phyloP scores from a whole-genome alignment of 2,797 vertebrate genomes.

The Protosalanx chinensis region DNA sequence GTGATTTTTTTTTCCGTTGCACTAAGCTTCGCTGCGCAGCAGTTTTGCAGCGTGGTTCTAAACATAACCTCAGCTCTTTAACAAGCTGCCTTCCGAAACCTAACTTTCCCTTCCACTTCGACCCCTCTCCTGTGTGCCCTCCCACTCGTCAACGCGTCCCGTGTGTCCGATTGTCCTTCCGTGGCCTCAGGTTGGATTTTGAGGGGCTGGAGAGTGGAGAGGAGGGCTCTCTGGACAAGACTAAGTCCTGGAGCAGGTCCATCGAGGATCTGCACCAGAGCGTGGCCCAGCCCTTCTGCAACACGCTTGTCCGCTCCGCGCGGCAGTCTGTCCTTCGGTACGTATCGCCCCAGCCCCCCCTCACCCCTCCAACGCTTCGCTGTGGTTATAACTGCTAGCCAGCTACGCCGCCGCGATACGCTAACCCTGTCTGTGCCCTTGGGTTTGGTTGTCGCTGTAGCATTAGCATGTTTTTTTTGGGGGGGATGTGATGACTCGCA shows the following conservation, averaged over 20 bases:
- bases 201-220: slow-evolving; percentile 91
- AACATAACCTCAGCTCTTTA: slow-evolving; percentile 57
- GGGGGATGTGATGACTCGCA: slow-evolving; percentile 25
- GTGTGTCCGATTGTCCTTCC: slow-evolving; percentile 42
- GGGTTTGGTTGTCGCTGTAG: background rate
- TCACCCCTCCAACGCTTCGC: background rate
- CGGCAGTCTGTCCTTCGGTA: slow-evolving; percentile 95
- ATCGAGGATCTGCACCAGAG: slow-evolving; percentile 95
- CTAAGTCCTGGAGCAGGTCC: slow-evolving; percentile 96
- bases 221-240: slow-evolving; percentile 87
- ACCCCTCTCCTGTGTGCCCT: slow-evolving; percentile 50
- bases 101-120: slow-evolving; percentile 45
- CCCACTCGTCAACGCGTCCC: slow-evolving; percentile 19
- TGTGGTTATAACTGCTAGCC: slow-evolving; percentile 46
- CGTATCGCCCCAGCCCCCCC: slow-evolving; percentile 72
- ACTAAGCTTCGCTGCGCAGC: slow-evolving; percentile 61
- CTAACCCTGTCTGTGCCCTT: background rate
- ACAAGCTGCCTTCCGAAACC: slow-evolving; percentile 58
- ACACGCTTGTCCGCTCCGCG: slow-evolving; percentile 91
- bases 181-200: slow-evolving; percentile 92
- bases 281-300: slow-evolving; percentile 85
- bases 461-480: slow-evolving; percentile 45
- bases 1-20: slow-evolving; percentile 19
- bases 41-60: slow-evolving; percentile 42
- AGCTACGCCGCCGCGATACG: background rate